Evolutionary conservation across 1,140 invertebrate species (phyloP), one percentile per base, ranked within the genome.

Genomic region (Anadara kagoshimensis): DNA sequence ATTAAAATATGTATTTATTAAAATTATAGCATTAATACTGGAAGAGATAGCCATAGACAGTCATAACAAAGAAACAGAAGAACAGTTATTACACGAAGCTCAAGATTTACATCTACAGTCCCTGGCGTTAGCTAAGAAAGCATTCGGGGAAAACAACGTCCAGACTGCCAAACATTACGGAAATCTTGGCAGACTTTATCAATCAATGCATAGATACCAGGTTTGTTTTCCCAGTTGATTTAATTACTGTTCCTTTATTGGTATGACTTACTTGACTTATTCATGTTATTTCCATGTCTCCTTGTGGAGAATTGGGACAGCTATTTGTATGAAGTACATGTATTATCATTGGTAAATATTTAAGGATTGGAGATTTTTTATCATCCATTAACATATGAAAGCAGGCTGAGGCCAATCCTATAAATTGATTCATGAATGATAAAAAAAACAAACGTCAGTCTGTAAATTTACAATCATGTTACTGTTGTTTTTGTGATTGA

Each of bases 161-260:
- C 95, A 97, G 90, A 97, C 96, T 7, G 96, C 96, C 5, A 98
- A 97, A 86, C 95, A 97, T 88, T 98, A 97, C 89, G 96, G 96
- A 2, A 98, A 98, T 90, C 91, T 98, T 56, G 96, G 96, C 57
- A 86, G 93, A 43, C 91, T 98, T 4, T 98, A 97, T 91, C 96
- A 98, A 90, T 96, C 94, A 78, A 97, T 97, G 95, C 93, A 93
- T 82, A 92, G 93, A 85, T 97, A 93, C 89, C 89, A 93, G 88
- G 94, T 95, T 85, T 76, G 58, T 22, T 18, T 59, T 61, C 10
- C 43, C 41, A 11, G 0, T 16, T 47, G 20, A 51, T 5, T 63
- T 12, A 22, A 63, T 63, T 71, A n/a, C 51, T 29, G 22, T 47
- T 36, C 8, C 45, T 29, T 41, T 45, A 26, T 43, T 36, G 2